Base-by-base conservation (phyloP, 2,113 vertebrate genomes). In the Diphyllodes magnificus region DNA sequence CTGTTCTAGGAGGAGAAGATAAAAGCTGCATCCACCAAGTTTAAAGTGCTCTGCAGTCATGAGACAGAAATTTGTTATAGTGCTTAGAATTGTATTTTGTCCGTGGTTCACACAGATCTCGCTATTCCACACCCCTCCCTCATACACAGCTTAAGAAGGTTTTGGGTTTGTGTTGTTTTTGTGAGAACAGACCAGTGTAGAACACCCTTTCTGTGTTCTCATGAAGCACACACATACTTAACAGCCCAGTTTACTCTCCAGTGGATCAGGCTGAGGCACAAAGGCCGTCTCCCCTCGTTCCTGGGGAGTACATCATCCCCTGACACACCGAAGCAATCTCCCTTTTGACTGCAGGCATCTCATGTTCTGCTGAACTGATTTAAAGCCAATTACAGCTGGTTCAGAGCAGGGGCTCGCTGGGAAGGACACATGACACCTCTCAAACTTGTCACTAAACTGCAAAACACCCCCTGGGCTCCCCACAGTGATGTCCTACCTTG, bases 381-480 rank as follows among this genome's bases (percentile, higher is more conserved):
- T 68, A 86, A 79, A 64, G 16, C 75, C 63, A 83, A 94, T 80
- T 73, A 49, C 59, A 56, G 44, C 25, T 33, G 42, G 51, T 70
- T 94, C 70, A 86, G 60, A 91, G 86, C 72, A 49, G 3, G 37
- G 71, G 25, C 69, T 82, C 19, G 3, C 79, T 76, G 81, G 90
- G 61, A 86, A 94, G 84, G 80, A 71, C 91, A 44, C 59, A 10
- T 25, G 57, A 47, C 86, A 76, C 69, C 57, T 72, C 82, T 81
- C 93, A 69, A 37, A 66, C 60, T 94, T 95, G 97, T 97, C 97
- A 95, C 97, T 97, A 97, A 97, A 97, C 97, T 97, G 97, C 97
- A 97, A 20, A 93, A 40, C 85, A 57, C 21, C 27, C 89, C 53
- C 69, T 11, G 16, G 66, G 19, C 65, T 95, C 72, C 86, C 91